These are phyloP conservation scores for Ginglymostoma cirratum DNA, from an alignment of 2,113 vertebrate genomes.

Conservation along the genomic window DNA sequence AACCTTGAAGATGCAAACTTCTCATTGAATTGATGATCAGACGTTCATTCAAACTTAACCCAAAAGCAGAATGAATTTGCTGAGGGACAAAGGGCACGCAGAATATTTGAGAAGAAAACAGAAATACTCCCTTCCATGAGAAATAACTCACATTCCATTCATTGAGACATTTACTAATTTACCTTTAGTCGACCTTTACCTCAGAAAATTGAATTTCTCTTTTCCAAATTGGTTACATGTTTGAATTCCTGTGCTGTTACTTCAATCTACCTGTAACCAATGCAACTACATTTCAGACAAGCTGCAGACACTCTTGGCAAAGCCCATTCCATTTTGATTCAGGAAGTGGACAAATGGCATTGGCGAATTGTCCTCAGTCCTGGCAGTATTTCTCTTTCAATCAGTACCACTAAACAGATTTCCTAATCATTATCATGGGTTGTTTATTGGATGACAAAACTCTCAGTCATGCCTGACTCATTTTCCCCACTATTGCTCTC, in stretches of 20 bases:
- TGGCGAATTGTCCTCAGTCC: not conserved
- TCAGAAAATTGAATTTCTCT: conserved; percentile 13
- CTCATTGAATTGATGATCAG: not conserved
- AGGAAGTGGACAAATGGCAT: not conserved
- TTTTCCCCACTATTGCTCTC: too few relatives aligned
- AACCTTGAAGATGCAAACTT: not conserved
- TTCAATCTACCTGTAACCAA: not conserved
- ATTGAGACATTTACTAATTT: conserved; percentile 4
- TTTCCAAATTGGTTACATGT: not conserved
- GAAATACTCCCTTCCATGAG: not conserved
- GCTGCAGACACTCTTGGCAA: too few relatives aligned
- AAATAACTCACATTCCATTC: conserved; percentile 13
- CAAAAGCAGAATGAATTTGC: not conserved
- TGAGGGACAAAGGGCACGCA: not conserved
- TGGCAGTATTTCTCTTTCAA: not conserved
- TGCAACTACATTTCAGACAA: not conserved
- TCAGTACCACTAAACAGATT: not conserved
- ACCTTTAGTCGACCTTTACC: not conserved
- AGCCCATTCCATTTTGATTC: not conserved
- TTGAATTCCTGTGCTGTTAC: not conserved
- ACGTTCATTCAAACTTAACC: not conserved
- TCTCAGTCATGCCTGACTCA: too few relatives aligned
- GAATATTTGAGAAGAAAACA: not conserved
- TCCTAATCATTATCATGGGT: not conserved
- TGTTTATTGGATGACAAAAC: not conserved